A percentile compares a stretch with the other conserved stretches of the same genome.
Conservation (phyloP, 2,888 invertebrate species). For the Steinernema carpocapsae region DNA sequence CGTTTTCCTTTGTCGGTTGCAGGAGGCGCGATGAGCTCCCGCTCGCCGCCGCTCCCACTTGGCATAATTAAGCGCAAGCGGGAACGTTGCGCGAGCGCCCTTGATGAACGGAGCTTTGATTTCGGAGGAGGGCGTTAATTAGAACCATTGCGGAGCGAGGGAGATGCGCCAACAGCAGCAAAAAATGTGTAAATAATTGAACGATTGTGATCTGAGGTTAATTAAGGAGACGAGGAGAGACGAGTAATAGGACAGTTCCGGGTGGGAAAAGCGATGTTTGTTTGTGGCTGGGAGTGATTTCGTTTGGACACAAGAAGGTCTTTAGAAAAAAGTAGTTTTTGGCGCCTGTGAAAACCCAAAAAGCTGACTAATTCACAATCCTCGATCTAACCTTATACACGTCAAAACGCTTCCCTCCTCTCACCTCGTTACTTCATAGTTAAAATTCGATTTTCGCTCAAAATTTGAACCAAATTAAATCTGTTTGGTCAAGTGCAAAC, state of each 20-base stretch:
- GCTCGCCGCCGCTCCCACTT: conserved; percentile 13
- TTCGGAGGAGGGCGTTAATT: conserved; percentile 16
- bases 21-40: neutral
- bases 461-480: too few relatives aligned
- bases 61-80: conserved; percentile 24
- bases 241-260: neutral
- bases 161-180: neutral
- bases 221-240: neutral
- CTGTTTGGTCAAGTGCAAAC: too few relatives aligned
- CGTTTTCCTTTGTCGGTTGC: neutral
- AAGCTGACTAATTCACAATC: too few relatives aligned
- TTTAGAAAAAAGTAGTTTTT: too few relatives aligned
- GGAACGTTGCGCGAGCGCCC: neutral
- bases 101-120: neutral
- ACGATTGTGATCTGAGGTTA: neutral
- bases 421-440: too few relatives aligned
- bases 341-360: too few relatives aligned
- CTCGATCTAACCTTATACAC: too few relatives aligned
- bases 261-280: neutral
- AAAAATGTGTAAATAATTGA: neutral
- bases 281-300: too few relatives aligned
- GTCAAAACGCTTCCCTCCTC: too few relatives aligned
- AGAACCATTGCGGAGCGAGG: neutral
- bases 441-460: too few relatives aligned
- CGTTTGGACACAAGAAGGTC: too few relatives aligned